Base-by-base conservation (phyloP, 2,888 invertebrate species). In the Zygaena filipendulae region DNA sequence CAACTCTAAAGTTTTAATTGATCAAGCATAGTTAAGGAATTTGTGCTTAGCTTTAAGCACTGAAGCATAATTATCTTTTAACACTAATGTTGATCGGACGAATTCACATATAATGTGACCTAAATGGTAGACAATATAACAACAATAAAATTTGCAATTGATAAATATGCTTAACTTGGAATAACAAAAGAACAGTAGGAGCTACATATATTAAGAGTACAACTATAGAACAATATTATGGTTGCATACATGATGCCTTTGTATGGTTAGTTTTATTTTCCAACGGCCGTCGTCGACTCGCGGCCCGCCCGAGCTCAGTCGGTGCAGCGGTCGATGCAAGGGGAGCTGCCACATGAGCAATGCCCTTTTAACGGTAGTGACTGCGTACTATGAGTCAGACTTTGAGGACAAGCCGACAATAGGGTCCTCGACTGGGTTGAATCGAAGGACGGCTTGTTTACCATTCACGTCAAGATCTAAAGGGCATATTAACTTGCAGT, bases 341-440 rank as follows among this genome's bases (percentile, higher is more conserved):
- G 59, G 64, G 68, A 64, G 64, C 56, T 52, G 52, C 56, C 53
- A 58, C 63, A 62, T 74, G 77, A 74, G 69, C 77, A 77, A 63
- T 72, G 77, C 70, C 77, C 77, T 75, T 71, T 72, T 61, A 75
- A 72, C 72, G 71, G 64, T 61, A 64, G 62, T 64, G 62, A 67
- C 59, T 60, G 57, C 45, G 16, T 16, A 16, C 7, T 47, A 59
- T 58, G 74, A 79, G 59, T 75, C 75, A 74, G 69, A 66, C 67
- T 67, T 71, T 63, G 69, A 70, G 74, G 75, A 70, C 72, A 70
- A 67, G 60, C 63, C 59, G 67, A 68, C 69, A 70, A 66, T 64
- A 71, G 71, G 72, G 72, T 72, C 70, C 72, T 74, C 74, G 74
- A 74, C 75, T 71, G 69, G 54, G 48, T 43, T 37, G 38, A 53